A percentile compares a stretch with the other conserved stretches of the same genome.
Conservation (phyloP, 2,888 invertebrate species). For the Pammene fasciana region DNA sequence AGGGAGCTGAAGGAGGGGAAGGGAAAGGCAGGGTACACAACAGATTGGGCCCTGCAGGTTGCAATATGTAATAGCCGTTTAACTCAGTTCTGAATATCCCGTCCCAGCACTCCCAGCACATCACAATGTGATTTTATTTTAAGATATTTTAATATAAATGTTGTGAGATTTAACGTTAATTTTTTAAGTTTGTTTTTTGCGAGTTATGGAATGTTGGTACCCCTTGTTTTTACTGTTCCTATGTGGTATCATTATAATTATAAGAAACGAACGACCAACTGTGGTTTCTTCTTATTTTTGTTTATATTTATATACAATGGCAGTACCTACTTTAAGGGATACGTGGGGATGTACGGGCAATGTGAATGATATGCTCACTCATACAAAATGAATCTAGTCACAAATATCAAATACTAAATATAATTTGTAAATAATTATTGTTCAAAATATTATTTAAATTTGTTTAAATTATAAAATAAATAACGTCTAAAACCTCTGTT, state of each 20-base stretch:
- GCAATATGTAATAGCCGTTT: no score
- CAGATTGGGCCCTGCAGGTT: no score
- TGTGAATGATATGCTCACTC: conserved; percentile 60
- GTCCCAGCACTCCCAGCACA: conserved; percentile 41
- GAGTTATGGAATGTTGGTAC: conserved; percentile 61
- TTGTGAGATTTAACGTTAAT: conserved; percentile 32
- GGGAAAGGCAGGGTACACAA: no score
- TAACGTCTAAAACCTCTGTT: conserved; percentile 35
- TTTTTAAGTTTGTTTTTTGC: conserved; percentile 41
- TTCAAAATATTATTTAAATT: conserved; percentile 48
- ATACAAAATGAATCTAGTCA: conserved; percentile 73
- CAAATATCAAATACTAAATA: conserved; percentile 47
- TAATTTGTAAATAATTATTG: conserved; percentile 50
- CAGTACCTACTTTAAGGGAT: conserved; percentile 52
- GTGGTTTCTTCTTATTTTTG: conserved; percentile 48
- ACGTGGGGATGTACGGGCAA: conserved; percentile 58
- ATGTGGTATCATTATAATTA: conserved; percentile 65
- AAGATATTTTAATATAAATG: conserved; percentile 31
- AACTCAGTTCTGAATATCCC: conserved; percentile 41
- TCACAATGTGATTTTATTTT: conserved; percentile 40
- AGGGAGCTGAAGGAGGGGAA: no score
- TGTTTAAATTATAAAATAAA: conserved; percentile 43
- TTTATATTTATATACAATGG: conserved; percentile 45
- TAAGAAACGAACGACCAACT: conserved; percentile 57
- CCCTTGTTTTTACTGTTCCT: conserved; percentile 50